Conservation (phyloP, 2,113 vertebrate species). For the Ammodytes dubius region DNA sequence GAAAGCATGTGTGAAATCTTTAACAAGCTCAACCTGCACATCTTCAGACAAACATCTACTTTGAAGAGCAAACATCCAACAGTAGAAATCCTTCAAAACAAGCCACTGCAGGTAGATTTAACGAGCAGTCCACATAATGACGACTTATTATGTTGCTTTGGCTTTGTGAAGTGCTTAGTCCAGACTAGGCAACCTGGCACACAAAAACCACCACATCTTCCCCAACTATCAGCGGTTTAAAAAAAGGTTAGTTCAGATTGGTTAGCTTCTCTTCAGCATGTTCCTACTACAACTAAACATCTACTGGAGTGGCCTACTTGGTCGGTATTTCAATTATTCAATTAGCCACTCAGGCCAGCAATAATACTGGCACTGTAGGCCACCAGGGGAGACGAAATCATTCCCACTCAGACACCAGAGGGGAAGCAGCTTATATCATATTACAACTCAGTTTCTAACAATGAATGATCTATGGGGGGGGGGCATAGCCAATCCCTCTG, state of each 20-base stretch:
- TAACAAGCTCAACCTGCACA: conserved; percentile 18
- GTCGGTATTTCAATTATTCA: conserved; percentile 47
- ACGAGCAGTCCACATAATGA: conserved; percentile 25
- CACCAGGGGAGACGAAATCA: conserved; percentile 50
- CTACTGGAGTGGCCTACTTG: conserved; percentile 39
- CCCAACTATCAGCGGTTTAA: conserved; percentile 1
- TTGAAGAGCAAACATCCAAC: conserved; percentile 11
- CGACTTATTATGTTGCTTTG: background rate
- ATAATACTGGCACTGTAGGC: conserved; percentile 47
- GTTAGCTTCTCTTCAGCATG: conserved; percentile 15
- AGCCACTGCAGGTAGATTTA: background rate
- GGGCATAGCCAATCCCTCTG: background rate
- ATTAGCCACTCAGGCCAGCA: conserved; percentile 33
- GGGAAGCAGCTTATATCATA: conserved; percentile 62
- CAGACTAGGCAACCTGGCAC: background rate
- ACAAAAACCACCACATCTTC: background rate
- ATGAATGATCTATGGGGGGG: conserved; percentile 36
- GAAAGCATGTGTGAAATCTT: conserved; percentile 43
- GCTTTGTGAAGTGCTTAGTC: background rate
- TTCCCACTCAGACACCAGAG: conserved; percentile 61
- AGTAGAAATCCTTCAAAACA: conserved; percentile 25
- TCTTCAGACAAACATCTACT: conserved; percentile 23
- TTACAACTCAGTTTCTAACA: conserved; percentile 55
- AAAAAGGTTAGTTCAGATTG: conserved; percentile 13
- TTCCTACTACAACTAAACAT: conserved; percentile 21